Base-by-base conservation (phyloP, 2,888 invertebrate genomes). In the Troides helena region DNA sequence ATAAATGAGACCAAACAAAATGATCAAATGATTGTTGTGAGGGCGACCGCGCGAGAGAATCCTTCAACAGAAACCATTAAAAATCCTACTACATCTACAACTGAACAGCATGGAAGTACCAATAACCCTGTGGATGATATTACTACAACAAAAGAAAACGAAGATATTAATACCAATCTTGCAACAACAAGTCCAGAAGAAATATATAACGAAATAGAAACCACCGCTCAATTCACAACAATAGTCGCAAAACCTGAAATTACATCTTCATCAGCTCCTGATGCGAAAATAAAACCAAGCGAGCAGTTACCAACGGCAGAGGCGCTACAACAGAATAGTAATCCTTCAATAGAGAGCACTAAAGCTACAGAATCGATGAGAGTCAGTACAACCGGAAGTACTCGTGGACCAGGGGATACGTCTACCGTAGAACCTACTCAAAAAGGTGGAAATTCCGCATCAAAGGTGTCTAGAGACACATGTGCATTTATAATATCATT, bases 251-350 rank as follows among this genome's bases (percentile, higher is more conserved):
- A 50, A 64, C 23, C 23, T 53, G 59, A 71, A 39, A 50, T 61
- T 5, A 62, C 69, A 10, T 64, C 70, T 58, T 25, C 57, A 18
- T 12, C 62, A 10, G 65, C 50, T 43, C 56, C 53, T 14, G 71
- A 62, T 50, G 30, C 18, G 58, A 18, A 66, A 1, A 2, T 65
- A 17, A 65, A 78, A 68, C 71, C 78, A 25, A 81, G 74, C 71
- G 82, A 83, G 64, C 76, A 79, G 62, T 68, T 85, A 59, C 88
- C 88, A 3, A 82, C 89, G 21, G 85, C 87, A 30, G 87, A 86
- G 75, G 84, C 88, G 10, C 73, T 88, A 10, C 89, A 88, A 72
- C 85, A 88, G 74, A 84, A 82, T 69, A 81, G 77, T n/a, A 85
- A 77, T 63, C 79, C 84, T 3, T 73, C 73, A 25, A 68, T 65